Percentiles rank a stretch among this genome's conserved stretches.
Evolutionary conservation across 1,140 invertebrate genomes (phyloP).

Genomic region (Hyles euphorbiae): DNA sequence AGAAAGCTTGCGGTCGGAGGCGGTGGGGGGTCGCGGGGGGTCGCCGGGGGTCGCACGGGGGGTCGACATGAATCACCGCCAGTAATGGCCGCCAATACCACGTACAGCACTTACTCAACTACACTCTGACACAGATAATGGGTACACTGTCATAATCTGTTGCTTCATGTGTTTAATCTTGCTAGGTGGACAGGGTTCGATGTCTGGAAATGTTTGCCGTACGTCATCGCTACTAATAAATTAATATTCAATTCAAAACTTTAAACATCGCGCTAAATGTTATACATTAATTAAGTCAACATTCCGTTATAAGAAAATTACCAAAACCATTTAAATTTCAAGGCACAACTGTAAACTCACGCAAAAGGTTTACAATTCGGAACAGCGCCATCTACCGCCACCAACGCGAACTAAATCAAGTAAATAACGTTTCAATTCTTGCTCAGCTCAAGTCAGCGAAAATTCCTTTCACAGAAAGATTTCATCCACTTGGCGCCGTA

Average conservation of each 20-base stretch:
- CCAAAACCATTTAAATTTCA: no score
- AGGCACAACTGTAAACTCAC: no score
- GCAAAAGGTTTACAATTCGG: not conserved
- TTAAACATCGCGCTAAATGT: no score
- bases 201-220: no score
- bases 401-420: not conserved
- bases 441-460: conserved; percentile 7
- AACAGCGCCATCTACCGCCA: conserved; percentile 2
- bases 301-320: no score
- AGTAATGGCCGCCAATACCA: conserved; percentile 73
- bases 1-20: conserved; percentile 30
- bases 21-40: conserved; percentile 30
- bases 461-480: conserved; percentile 20
- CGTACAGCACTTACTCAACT: conserved; percentile 74
- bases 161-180: no score
- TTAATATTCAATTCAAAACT: no score
- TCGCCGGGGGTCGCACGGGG: conserved; percentile 32
- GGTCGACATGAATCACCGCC: conserved; percentile 69
- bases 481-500: conserved; percentile 40
- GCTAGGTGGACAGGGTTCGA: no score
- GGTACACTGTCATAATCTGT: conserved; percentile 2
- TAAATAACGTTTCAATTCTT: conserved; percentile 6
- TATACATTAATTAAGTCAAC: no score
- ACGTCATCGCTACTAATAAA: no score
- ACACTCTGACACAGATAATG: conserved; percentile 69